Percentiles rank a stretch among this genome's conserved stretches.
These are phyloP conservation scores for Mus minutoides DNA, from an alignment of 2,797 vertebrate species.

Conservation along the genomic window DNA sequence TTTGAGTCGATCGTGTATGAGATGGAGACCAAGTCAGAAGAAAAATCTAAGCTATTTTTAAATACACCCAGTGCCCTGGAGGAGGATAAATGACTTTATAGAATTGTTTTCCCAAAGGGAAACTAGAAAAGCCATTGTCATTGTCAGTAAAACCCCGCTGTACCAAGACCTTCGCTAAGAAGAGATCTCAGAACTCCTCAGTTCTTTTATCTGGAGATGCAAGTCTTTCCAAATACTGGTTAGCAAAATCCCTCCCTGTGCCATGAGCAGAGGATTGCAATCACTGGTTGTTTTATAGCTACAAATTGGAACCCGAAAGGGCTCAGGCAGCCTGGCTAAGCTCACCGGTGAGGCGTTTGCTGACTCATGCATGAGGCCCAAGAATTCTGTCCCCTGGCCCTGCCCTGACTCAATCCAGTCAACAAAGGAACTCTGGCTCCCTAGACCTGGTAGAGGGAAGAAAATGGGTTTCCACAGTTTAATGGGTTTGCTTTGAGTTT, in stretches of 20 bases:
- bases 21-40: slow-evolving; percentile 25
- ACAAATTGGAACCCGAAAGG: not conserved
- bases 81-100: not conserved
- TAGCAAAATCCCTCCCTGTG: not conserved
- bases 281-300: slow-evolving; percentile 34
- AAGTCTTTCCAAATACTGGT: slow-evolving; percentile 44
- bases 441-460: not conserved
- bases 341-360: not conserved
- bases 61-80: not conserved
- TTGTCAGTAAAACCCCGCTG: slow-evolving; percentile 49
- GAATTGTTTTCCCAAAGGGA: slow-evolving; percentile 31
- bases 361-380: slow-evolving; percentile 33
- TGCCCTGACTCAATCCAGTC: not conserved
- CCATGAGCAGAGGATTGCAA: not conserved
- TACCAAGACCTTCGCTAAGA: slow-evolving; percentile 40
- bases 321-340: not conserved
- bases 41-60: not conserved
- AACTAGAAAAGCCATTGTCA: not conserved
- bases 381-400: slow-evolving; percentile 5
- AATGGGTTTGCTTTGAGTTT: slow-evolving; percentile 14
- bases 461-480: not conserved
- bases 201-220: slow-evolving; percentile 38
- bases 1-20: not conserved
- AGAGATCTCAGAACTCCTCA: slow-evolving; percentile 17
- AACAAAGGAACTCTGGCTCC: not conserved